Percentiles rank a stretch among this genome's conserved stretches.
These are phyloP conservation scores for Allygus modestus DNA, from an alignment of 2,888 invertebrate species.

Conservation along the genomic window DNA sequence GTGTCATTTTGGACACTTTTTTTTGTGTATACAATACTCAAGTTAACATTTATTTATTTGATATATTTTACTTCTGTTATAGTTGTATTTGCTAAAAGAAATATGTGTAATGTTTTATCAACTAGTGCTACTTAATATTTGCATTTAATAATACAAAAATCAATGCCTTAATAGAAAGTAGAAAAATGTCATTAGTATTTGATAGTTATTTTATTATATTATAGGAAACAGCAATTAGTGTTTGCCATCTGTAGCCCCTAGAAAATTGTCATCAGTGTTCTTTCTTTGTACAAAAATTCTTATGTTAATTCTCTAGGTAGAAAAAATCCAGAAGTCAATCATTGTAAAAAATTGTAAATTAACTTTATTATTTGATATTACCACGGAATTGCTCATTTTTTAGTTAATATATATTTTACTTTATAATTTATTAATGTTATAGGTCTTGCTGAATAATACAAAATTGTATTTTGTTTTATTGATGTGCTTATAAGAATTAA, in stretches of 20 bases:
- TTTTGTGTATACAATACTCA: too few species aligned
- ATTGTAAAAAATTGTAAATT: slow-evolving; percentile 2
- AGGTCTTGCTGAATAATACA: neutral
- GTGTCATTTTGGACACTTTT: too few species aligned
- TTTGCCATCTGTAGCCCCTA: neutral
- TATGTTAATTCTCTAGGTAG: neutral
- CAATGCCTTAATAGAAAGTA: slow-evolving; percentile 29
- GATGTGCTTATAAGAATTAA: slow-evolving; percentile 21
- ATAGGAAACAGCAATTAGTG: neutral
- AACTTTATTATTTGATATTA: neutral
- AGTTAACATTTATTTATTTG: too few species aligned
- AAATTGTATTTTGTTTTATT: slow-evolving; percentile 25
- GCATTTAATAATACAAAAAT: slow-evolving; percentile 42
- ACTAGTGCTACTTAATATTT: neutral
- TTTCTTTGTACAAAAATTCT: neutral
- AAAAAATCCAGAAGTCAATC: neutral
- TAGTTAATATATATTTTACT: neutral
- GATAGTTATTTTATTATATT: slow-evolving; percentile 22
- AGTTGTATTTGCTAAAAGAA: neutral
- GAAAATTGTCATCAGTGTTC: neutral
- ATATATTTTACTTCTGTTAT: too few species aligned
- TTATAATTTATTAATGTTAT: slow-evolving; percentile 4
- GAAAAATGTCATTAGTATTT: neutral
- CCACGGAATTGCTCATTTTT: slow-evolving; percentile 19
- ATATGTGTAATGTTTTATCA: neutral